These are phyloP conservation scores for Tenthredo scrophulariae DNA, from an alignment of 2,888 invertebrate genomes.

Conservation along the genomic window DNA sequence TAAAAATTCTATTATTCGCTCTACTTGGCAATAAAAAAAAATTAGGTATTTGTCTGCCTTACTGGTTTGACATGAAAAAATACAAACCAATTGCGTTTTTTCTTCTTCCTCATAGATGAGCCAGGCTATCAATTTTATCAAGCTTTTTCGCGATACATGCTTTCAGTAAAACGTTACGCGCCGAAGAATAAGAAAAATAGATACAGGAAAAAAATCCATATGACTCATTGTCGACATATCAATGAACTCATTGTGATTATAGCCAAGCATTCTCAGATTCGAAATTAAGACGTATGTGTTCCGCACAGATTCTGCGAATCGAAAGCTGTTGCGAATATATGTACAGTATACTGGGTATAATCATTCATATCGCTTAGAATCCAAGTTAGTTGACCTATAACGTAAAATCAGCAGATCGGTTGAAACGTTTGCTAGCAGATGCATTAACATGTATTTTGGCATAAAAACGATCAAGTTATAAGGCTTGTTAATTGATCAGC, in stretches of 20 bases:
- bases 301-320: neutral
- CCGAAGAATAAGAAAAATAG: neutral
- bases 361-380: neutral
- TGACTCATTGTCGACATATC: neutral
- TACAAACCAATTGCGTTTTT: neutral
- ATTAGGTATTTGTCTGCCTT: neutral
- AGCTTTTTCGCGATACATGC: neutral
- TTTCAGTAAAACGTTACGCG: neutral
- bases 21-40: too few species aligned
- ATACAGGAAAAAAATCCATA: neutral
- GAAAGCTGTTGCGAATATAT: neutral
- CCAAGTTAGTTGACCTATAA: neutral
- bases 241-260: neutral
- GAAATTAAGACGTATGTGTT: neutral
- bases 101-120: neutral
- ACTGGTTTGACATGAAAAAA: neutral
- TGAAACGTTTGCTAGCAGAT: neutral
- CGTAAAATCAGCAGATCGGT: neutral
- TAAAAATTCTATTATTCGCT: too few species aligned
- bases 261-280: neutral
- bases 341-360: neutral
- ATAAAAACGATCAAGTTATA: neutral
- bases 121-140: neutral
- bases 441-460: neutral
- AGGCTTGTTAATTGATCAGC: neutral